These are phyloP conservation scores for Schizotus pectinicornis DNA, from an alignment of 2,888 invertebrate genomes.

Conservation along the genomic window DNA sequence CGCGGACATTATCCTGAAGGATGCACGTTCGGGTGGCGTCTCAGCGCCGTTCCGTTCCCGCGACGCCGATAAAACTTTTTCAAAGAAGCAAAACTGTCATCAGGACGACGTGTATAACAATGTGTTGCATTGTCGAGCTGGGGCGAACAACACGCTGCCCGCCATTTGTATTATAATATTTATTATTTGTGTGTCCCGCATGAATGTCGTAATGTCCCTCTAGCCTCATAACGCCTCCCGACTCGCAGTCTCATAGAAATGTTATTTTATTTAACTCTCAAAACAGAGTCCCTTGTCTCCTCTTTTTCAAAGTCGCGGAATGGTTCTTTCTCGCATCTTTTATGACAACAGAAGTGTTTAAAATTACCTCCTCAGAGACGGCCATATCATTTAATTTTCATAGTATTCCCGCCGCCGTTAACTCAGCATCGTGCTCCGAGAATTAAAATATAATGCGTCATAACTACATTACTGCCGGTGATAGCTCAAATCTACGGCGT, in stretches of 20 bases:
- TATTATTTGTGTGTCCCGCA: slow-evolving; percentile 60
- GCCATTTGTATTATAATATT: slow-evolving; percentile 59
- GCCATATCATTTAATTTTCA: slow-evolving; percentile 60
- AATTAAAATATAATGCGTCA: slow-evolving; percentile 57
- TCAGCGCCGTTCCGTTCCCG: slow-evolving; percentile 45
- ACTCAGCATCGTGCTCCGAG: slow-evolving; percentile 43
- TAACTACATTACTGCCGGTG: slow-evolving; percentile 52
- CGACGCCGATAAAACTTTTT: slow-evolving; percentile 57
- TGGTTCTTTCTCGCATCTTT: slow-evolving; percentile 57
- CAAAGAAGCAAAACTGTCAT: slow-evolving; percentile 58
- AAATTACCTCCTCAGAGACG: slow-evolving; percentile 57
- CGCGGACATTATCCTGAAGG: slow-evolving; percentile 42
- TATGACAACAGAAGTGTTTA: slow-evolving; percentile 59
- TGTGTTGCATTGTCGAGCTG: slow-evolving; percentile 57
- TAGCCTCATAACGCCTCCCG: slow-evolving; percentile 53
- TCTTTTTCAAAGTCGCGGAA: slow-evolving; percentile 57
- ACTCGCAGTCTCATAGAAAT: slow-evolving; percentile 53
- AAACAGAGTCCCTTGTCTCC: slow-evolving; percentile 55
- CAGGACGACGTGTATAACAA: slow-evolving; percentile 56
- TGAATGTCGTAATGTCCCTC: slow-evolving; percentile 53
- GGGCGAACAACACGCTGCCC: slow-evolving; percentile 44
- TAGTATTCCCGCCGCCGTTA: slow-evolving; percentile 48
- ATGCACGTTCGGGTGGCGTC: slow-evolving; percentile 36
- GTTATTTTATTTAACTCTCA: slow-evolving; percentile 58
- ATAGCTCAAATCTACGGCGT: slow-evolving; percentile 49